phyloP scores from a whole-genome alignment of 2,797 vertebrate species.

The Lacerta bilineata region DNA sequence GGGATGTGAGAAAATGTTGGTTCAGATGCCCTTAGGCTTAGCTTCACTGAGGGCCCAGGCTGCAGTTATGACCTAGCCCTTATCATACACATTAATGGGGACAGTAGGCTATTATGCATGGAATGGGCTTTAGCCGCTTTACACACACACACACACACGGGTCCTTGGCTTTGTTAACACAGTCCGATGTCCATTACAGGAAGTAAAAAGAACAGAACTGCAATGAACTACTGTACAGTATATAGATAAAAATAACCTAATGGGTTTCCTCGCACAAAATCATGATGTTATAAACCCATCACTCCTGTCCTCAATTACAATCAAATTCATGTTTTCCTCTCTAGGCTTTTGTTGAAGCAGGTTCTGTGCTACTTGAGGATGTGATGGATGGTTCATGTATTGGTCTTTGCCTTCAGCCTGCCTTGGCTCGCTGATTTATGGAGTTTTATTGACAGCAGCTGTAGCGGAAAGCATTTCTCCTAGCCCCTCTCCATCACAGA shows the following conservation, averaged over 20 bases:
- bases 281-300: conserved; percentile 60
- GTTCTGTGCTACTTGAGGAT: conserved; percentile 49
- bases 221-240: background rate
- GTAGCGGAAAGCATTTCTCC: conserved; percentile 36
- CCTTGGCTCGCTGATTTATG: conserved; percentile 57
- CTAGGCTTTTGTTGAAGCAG: conserved; percentile 27
- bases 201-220: background rate
- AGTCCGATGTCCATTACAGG: background rate
- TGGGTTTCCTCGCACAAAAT: conserved; percentile 66
- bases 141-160: no score
- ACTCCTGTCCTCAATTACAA: conserved; percentile 61
- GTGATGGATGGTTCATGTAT: conserved; percentile 67
- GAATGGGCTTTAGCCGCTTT: background rate
- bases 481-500: background rate
- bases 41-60: background rate
- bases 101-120: background rate
- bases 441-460: conserved; percentile 41
- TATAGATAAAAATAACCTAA: conserved; percentile 51
- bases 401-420: conserved; percentile 51
- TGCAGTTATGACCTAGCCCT: background rate
- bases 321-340: conserved; percentile 39
- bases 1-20: no score
- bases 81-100: no score
- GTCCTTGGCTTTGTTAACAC: background rate
- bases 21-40: background rate